A percentile compares a stretch with the other conserved stretches of the same genome.
These are phyloP conservation scores for Archilochus colubris DNA, from an alignment of 2,113 vertebrate species.

Conservation along the genomic window DNA sequence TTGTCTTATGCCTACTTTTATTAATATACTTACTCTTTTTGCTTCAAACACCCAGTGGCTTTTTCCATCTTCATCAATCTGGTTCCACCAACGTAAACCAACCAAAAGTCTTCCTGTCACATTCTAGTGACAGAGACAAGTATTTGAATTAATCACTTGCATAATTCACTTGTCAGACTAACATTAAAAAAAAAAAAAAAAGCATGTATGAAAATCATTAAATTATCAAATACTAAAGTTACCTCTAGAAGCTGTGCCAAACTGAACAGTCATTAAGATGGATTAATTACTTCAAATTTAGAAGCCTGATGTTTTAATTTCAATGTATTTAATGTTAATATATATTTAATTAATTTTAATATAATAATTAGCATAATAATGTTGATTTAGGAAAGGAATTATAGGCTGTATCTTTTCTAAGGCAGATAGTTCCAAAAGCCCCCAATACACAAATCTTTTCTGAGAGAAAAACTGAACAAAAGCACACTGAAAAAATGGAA, in stretches of 20 bases:
- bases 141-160: conserved; percentile 14
- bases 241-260: neutral
- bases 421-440: neutral
- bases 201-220: neutral
- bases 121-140: conserved; percentile 75
- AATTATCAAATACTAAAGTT: neutral
- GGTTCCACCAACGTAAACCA: conserved; percentile 90
- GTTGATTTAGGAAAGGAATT: neutral
- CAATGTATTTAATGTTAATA: no score
- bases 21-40: conserved; percentile 75
- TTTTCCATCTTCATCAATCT: conserved; percentile 89
- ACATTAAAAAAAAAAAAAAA: neutral
- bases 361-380: neutral
- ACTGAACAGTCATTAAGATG: neutral
- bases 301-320: neutral
- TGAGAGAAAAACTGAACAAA: neutral
- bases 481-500: neutral
- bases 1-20: neutral
- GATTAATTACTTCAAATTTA: neutral
- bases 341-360: neutral
- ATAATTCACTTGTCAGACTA: neutral
- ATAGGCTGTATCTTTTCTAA: neutral
- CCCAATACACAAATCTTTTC: neutral
- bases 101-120: conserved; percentile 87
- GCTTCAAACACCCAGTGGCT: conserved; percentile 91